Conservation (phyloP, 2,888 invertebrate species). For the Calliopum simillimum region DNA sequence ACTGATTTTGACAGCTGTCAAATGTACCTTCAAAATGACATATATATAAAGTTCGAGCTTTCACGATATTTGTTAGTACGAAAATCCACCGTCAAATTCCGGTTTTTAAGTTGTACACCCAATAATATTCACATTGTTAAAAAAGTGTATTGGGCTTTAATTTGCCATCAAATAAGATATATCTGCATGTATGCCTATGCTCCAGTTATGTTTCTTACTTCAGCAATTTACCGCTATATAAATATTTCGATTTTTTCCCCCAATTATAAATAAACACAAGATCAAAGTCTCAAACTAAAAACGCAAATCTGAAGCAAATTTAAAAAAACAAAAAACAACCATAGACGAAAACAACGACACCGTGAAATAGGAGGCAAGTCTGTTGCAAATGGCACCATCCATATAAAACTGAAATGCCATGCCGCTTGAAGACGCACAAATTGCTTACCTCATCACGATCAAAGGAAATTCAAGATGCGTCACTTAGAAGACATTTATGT, state of each 20-base stretch:
- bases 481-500: background rate
- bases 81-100: too few relatives aligned
- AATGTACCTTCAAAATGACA: too few relatives aligned
- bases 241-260: slow-evolving; percentile 36
- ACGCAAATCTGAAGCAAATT: background rate
- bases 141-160: too few relatives aligned
- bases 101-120: too few relatives aligned
- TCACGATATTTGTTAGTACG: too few relatives aligned
- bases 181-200: background rate
- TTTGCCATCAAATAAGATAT: background rate
- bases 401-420: too few relatives aligned
- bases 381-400: too few relatives aligned
- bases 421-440: background rate
- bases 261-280: slow-evolving; percentile 45
- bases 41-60: too few relatives aligned
- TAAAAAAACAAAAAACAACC: slow-evolving; percentile 19
- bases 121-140: too few relatives aligned
- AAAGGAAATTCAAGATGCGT: slow-evolving; percentile 17
- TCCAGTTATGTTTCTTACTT: background rate
- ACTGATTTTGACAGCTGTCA: too few relatives aligned
- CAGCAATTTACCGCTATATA: slow-evolving; percentile 25
- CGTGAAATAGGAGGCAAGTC: too few relatives aligned
- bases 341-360: too few relatives aligned
- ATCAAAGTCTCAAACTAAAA: slow-evolving; percentile 40
- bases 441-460: slow-evolving; percentile 10